These are phyloP conservation scores for Gobiocypris rarus DNA, from an alignment of 2,113 vertebrate species.

Conservation along the genomic window DNA sequence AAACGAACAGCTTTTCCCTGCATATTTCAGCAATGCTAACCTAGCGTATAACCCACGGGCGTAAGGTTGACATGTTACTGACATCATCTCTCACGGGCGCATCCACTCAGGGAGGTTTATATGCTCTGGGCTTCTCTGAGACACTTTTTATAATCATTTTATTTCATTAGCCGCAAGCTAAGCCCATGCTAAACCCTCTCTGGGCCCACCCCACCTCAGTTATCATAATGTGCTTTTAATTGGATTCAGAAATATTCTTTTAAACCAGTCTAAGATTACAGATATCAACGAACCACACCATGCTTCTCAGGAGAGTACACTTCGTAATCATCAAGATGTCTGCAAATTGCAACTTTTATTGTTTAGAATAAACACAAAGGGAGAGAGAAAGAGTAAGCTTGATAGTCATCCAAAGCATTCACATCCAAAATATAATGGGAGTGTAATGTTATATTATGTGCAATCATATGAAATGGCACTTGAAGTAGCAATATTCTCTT, in stretches of 20 bases:
- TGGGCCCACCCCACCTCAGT: slow-evolving; percentile 43
- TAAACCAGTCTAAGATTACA: not conserved
- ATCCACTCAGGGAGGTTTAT: slow-evolving; percentile 37
- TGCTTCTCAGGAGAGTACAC: not conserved
- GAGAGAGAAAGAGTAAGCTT: not conserved
- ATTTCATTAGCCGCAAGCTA: slow-evolving; percentile 57
- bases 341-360: slow-evolving; percentile 18
- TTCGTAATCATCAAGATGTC: not conserved
- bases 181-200: slow-evolving; percentile 42
- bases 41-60: slow-evolving; percentile 36
- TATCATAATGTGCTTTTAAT: slow-evolving; percentile 65
- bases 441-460: not conserved
- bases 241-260: slow-evolving; percentile 52
- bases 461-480: slow-evolving; percentile 23
- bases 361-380: slow-evolving; percentile 10
- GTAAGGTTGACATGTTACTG: slow-evolving; percentile 45
- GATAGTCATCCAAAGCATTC: not conserved
- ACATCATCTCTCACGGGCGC: slow-evolving; percentile 37
- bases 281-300: slow-evolving; percentile 31
- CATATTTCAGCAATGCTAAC: slow-evolving; percentile 17
- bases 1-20: slow-evolving; percentile 6
- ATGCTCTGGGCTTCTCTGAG: slow-evolving; percentile 40
- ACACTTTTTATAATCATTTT: slow-evolving; percentile 57
- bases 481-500: not conserved
- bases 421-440: not conserved